Percentiles rank a stretch among this genome's conserved stretches.
Conservation (phyloP, 2,888 invertebrate species). For the Maniola hyperantus region DNA sequence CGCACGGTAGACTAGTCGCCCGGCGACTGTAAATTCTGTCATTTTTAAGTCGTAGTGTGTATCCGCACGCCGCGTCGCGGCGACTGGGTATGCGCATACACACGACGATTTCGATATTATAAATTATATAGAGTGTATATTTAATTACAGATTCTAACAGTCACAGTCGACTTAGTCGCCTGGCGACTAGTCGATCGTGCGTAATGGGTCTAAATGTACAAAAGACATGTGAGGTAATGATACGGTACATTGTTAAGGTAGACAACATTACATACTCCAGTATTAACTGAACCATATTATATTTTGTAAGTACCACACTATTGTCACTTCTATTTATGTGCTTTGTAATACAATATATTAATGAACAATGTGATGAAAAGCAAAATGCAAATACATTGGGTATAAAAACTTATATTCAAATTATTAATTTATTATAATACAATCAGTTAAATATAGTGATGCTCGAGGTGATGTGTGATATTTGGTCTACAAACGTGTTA, state of each 20-base stretch:
- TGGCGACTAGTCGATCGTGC: no score
- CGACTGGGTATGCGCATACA: no score
- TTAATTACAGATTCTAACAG: no score
- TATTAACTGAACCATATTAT: constrained; percentile 56
- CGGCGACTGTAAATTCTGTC: no score
- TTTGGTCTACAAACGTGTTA: constrained; percentile 5
- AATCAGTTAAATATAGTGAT: background rate
- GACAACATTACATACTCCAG: constrained; percentile 52
- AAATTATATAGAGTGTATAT: no score
- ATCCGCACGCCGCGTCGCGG: no score
- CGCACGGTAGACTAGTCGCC: no score
- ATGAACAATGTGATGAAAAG: constrained; percentile 5
- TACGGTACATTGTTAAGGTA: constrained; percentile 59
- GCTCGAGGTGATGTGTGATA: background rate
- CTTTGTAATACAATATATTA: background rate
- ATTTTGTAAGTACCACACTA: constrained; percentile 31
- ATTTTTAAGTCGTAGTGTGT: no score
- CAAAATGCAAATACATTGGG: background rate
- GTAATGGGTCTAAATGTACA: no score
- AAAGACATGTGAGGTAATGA: constrained; percentile 78
- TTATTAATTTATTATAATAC: background rate
- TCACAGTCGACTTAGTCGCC: no score
- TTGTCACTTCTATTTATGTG: background rate
- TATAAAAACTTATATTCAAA: constrained; percentile 10
- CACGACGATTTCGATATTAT: no score